phyloP scores from a whole-genome alignment of 2,888 invertebrate genomes.

The Hydrotaea diabolus region DNA sequence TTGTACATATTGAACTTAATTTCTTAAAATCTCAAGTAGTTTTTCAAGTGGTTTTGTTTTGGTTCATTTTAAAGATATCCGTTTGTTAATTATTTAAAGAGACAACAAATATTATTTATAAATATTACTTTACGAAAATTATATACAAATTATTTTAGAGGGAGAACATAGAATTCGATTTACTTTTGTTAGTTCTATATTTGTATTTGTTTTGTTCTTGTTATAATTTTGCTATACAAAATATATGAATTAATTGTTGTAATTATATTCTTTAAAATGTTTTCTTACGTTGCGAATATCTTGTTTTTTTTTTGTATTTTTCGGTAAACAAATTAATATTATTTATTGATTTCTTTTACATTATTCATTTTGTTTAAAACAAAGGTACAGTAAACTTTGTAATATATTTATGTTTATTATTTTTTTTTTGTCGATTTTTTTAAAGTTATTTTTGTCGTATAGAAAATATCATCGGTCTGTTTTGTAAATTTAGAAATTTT shows the following conservation, averaged over 20 bases:
- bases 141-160: conserved; percentile 68
- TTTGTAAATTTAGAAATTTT: conserved; percentile 43
- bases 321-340: conserved; percentile 51
- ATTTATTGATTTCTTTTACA: conserved; percentile 30
- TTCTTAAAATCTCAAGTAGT: conserved; percentile 41
- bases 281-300: conserved; percentile 44
- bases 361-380: conserved; percentile 69
- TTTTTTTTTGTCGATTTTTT: conserved; percentile 32
- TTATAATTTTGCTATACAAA: conserved; percentile 66
- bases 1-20: conserved; percentile 77
- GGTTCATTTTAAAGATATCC: conserved; percentile 26
- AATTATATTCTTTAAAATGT: conserved; percentile 55
- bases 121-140: conserved; percentile 43
- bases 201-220: background rate
- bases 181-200: background rate
- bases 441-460: conserved; percentile 28
- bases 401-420: too few species aligned
- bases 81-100: conserved; percentile 47
- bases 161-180: conserved; percentile 54
- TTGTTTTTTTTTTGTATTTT: conserved; percentile 4
- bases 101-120: conserved; percentile 67
- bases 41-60: conserved; percentile 46
- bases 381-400: conserved; percentile 69
- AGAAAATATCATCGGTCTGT: conserved; percentile 64
- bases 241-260: conserved; percentile 62